Percentiles rank a stretch among this genome's conserved stretches.
phyloP scores from a whole-genome alignment of 1,140 invertebrate species.

The Pectinophora gossypiella region DNA sequence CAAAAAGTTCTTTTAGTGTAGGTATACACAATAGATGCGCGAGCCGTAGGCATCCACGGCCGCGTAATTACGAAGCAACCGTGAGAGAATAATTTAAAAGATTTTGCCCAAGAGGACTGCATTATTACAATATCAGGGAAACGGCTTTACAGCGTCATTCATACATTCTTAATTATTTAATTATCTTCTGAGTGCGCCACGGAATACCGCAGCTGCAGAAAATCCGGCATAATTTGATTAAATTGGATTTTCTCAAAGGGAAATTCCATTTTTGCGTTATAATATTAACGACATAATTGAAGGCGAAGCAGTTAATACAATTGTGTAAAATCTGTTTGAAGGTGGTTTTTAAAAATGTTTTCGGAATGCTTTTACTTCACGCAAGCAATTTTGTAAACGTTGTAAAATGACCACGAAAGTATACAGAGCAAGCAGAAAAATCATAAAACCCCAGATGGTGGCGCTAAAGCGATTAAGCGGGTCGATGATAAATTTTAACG shows the following conservation, averaged over 20 bases:
- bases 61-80: slow-evolving; percentile 55
- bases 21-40: slow-evolving; percentile 32
- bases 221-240: slow-evolving; percentile 62
- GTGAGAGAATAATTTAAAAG: slow-evolving; percentile 72
- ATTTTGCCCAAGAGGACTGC: slow-evolving; percentile 68
- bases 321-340: slow-evolving; percentile 5
- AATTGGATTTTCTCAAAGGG: slow-evolving; percentile 51
- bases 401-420: slow-evolving; percentile 70
- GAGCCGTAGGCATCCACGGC: slow-evolving; percentile 45
- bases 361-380: slow-evolving; percentile 32
- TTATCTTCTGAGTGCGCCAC: slow-evolving; percentile 65
- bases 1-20: neutral
- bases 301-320: slow-evolving; percentile 8
- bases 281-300: slow-evolving; percentile 44
- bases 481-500: slow-evolving; percentile 75
- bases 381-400: slow-evolving; percentile 61
- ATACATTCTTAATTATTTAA: slow-evolving; percentile 74
- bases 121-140: slow-evolving; percentile 70
- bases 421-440: slow-evolving; percentile 71
- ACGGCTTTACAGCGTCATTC: slow-evolving; percentile 67
- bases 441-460: slow-evolving; percentile 74
- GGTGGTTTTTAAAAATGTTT: slow-evolving; percentile 14
- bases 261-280: slow-evolving; percentile 36
- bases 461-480: slow-evolving; percentile 73
- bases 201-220: slow-evolving; percentile 55